Base-by-base conservation (phyloP, 2,888 invertebrate genomes). In the Dryococelus australis region DNA sequence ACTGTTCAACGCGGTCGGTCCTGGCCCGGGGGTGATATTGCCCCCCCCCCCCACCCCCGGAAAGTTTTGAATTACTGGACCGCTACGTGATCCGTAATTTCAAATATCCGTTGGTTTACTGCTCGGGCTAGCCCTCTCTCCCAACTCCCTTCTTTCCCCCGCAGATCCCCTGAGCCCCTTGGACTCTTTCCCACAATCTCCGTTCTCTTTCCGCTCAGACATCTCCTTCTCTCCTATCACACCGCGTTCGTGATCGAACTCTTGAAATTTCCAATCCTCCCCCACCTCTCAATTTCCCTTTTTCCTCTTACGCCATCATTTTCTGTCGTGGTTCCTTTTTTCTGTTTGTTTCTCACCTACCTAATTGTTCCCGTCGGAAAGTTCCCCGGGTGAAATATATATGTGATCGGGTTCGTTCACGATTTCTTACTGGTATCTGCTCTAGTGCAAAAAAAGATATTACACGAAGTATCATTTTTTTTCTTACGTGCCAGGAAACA, bases 61-160 rank as follows among this genome's bases (percentile, higher is more conserved):
- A 65, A 65, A 65, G 65, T 65, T 65, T 65, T 65, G 65, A 65
- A 65, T 65, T 65, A 65, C 65, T 65, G 65, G 65, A 65, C 65
- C 65, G 65, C 65, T 65, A 65, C 65, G 65, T 65, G 65, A 65
- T 65, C 20, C 65, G 65, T 65, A 65, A 65, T 65, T 65, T 65
- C 12, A 65, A 65, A 65, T 65, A 65, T 65, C 65, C n/a, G 6
- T 65, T 65, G 65, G 65, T 65, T 65, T 65, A 65, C 65, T 65
- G 65, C 65, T 6, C 65, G n/a, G n/a, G n/a, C 65, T 35, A 35
- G 35, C 35, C 65, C 65, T n/a, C n/a, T n/a, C 65, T 24, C 8
- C n/a, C 20, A 8, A 8, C 1, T 16, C 65, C 47, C 47, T 16
- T 16, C 47, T 47, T 47, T 16, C 10, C 47, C 47, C 47, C 12